Conservation (phyloP, 2,797 vertebrate species). For the Scleropages formosus region DNA sequence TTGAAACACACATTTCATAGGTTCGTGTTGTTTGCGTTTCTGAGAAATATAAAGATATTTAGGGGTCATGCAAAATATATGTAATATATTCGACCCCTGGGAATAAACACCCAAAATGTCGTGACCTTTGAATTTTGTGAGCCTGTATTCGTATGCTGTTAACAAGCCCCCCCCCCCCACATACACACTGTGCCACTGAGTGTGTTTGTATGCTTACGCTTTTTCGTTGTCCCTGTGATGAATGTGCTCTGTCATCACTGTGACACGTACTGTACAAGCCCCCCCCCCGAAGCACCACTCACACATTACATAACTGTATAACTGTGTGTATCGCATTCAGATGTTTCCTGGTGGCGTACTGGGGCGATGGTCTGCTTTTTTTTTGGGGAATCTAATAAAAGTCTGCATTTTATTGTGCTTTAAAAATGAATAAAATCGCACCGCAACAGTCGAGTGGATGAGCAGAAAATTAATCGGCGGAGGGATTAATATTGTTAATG, state of each 20-base stretch:
- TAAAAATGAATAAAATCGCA: neutral
- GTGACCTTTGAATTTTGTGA: no score
- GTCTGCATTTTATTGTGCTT: no score
- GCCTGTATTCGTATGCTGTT: no score
- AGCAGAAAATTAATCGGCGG: neutral
- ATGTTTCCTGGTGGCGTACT: neutral
- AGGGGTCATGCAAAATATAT: no score
- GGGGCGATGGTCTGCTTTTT: neutral
- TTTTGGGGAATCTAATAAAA: no score
- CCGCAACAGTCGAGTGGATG: neutral
- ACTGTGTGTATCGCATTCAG: neutral
- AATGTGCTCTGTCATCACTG: neutral
- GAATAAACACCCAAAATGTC: no score
- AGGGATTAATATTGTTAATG: neutral
- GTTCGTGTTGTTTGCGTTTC: no score
- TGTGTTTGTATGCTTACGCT: neutral
- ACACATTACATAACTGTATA: neutral
- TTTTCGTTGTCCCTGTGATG: neutral
- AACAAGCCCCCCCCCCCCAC: neutral
- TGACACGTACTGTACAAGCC: neutral
- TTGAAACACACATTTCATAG: no score
- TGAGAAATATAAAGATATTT: no score
- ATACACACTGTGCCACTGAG: neutral
- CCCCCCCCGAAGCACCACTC: neutral
- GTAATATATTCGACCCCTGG: no score